Evolutionary conservation across 2,888 invertebrate genomes (phyloP).

Genomic region (Melanargia galathea): DNA sequence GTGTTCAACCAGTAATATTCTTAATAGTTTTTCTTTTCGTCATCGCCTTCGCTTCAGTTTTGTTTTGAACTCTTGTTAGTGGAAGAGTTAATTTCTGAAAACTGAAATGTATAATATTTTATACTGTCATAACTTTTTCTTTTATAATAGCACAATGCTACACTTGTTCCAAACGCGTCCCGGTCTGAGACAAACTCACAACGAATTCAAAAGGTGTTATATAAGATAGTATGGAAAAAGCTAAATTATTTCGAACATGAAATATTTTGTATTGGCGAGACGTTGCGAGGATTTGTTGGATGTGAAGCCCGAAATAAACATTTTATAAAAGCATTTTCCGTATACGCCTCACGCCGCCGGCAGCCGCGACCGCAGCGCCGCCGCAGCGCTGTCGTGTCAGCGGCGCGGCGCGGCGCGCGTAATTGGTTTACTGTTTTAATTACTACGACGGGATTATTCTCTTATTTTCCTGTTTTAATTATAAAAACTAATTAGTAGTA

Average conservation of each 20-base stretch:
- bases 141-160: too few relatives aligned
- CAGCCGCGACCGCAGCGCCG: background rate
- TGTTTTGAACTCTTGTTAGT: background rate
- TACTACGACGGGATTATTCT: background rate
- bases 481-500: background rate
- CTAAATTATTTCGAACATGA: too few relatives aligned
- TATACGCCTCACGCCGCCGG: background rate
- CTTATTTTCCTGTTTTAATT: slow-evolving; percentile 1
- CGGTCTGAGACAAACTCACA: too few relatives aligned
- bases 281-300: background rate
- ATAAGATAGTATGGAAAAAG: too few relatives aligned
- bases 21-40: background rate
- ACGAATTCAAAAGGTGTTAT: too few relatives aligned
- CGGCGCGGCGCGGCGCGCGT: background rate
- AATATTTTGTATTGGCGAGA: too few relatives aligned
- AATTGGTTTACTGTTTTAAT: slow-evolving; percentile 3
- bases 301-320: background rate
- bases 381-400: background rate
- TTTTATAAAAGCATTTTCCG: background rate
- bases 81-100: too few relatives aligned
- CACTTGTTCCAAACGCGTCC: too few relatives aligned
- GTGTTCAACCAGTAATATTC: background rate
- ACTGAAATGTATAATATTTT: too few relatives aligned
- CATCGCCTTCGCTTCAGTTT: background rate
- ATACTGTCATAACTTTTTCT: too few relatives aligned